Conservation (phyloP, 2,797 vertebrate genomes). For the Phalloptychus januarius region DNA sequence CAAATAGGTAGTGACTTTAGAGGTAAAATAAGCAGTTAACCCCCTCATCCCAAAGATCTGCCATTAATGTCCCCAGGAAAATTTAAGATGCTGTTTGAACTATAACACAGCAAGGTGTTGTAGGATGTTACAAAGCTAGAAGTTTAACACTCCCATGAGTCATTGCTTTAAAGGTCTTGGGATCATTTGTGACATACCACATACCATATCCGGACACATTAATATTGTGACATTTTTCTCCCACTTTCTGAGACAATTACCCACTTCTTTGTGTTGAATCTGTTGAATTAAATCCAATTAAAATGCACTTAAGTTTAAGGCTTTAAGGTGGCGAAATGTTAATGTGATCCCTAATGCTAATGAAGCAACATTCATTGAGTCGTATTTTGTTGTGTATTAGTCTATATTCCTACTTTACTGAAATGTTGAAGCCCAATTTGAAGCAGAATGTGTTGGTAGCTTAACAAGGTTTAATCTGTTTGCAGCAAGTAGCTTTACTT, state of each 20-base stretch:
- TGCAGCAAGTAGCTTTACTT: conserved; percentile 13
- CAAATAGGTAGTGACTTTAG: not conserved
- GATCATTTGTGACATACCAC: not conserved
- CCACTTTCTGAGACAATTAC: not conserved
- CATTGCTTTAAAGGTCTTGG: not conserved
- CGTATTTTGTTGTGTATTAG: not conserved
- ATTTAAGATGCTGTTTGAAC: not conserved
- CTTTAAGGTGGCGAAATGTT: not conserved
- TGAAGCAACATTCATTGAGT: not conserved
- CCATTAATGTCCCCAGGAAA: not conserved
- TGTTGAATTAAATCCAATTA: not conserved
- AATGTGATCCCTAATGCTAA: not conserved
- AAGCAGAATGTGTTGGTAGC: conserved; percentile 8
- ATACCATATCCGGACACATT: not conserved
- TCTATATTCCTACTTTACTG: not conserved
- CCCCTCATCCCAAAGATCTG: not conserved
- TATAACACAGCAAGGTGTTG: not conserved
- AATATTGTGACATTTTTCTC: not conserved
- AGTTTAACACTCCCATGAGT: not conserved
- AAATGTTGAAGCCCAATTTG: conserved; percentile 6
- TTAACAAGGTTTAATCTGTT: conserved; percentile 16
- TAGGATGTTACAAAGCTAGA: not conserved
- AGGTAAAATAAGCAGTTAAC: not conserved
- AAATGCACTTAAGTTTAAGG: not conserved
- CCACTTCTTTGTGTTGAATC: not conserved